Evolutionary conservation across 2,888 invertebrate genomes (phyloP).

Genomic region (Helobdella robusta): DNA sequence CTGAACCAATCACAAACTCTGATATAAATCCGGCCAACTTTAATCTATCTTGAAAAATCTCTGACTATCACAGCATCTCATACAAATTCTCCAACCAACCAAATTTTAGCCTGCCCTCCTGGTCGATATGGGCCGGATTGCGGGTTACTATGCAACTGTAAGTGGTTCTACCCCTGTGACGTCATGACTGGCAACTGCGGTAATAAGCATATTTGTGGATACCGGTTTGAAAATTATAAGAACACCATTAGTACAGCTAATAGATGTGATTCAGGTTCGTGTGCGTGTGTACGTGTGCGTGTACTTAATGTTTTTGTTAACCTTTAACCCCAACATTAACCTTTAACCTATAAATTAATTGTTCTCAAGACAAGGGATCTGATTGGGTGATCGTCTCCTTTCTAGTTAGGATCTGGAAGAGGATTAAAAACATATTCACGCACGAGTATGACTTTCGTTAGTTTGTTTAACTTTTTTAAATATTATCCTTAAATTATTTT

Average conservation of each 20-base stretch:
- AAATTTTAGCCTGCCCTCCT: conserved; percentile 8
- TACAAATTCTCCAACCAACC: neutral
- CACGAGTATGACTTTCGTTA: conserved; percentile 15
- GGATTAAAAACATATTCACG: conserved; percentile 11
- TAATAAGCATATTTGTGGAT: neutral
- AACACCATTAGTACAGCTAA: neutral
- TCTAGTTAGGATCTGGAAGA: neutral
- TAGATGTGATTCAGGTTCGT: neutral
- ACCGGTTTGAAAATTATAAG: neutral
- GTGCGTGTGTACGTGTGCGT: neutral
- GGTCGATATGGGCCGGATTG: neutral
- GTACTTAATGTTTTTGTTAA: neutral
- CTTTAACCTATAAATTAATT: neutral
- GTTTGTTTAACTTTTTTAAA: neutral
- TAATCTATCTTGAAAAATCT: too few relatives aligned
- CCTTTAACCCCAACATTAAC: too few relatives aligned
- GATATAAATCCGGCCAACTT: too few relatives aligned
- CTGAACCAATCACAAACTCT: too few relatives aligned
- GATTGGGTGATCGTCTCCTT: neutral
- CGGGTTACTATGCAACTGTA: neutral
- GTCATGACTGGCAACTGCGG: conserved; percentile 6
- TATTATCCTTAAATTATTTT: neutral
- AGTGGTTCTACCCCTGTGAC: conserved; percentile 11
- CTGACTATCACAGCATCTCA: too few relatives aligned
- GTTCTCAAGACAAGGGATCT: conserved; percentile 6